A percentile compares a stretch with the other conserved stretches of the same genome.
Evolutionary conservation across 2,113 vertebrate species (phyloP).

Genomic region (Mellivora capensis): DNA sequence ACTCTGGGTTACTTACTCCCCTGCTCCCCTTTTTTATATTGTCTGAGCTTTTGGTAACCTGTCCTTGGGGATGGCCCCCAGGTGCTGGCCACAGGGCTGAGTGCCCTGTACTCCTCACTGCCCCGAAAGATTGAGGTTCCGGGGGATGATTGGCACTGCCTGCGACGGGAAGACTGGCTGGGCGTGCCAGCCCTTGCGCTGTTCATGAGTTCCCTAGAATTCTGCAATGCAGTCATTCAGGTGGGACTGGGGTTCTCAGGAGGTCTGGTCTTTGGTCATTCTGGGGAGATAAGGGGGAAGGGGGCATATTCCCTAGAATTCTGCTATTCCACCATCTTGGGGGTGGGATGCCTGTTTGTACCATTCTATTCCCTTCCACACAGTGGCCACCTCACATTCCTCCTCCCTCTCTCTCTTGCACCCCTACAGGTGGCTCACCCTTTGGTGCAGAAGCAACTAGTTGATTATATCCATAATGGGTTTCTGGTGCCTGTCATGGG

Average conservation of each 20-base stretch:
- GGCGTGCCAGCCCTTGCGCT: constrained; percentile 92
- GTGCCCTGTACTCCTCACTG: constrained; percentile 96
- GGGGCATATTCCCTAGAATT: background rate
- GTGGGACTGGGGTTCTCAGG: constrained; percentile 65
- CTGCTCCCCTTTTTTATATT: background rate
- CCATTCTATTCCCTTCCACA: background rate
- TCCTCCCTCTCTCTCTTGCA: background rate
- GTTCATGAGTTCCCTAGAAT: constrained; percentile 98
- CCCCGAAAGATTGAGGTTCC: constrained; percentile 96
- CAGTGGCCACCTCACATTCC: background rate
- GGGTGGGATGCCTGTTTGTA: background rate
- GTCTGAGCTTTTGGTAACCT: constrained; percentile 54
- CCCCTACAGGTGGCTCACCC: constrained; percentile 89
- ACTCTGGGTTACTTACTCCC: background rate
- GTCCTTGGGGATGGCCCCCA: constrained; percentile 66
- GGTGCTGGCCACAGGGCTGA: constrained; percentile 97
- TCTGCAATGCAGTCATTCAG: constrained; percentile 98
- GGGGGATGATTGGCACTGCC: constrained; percentile 95
- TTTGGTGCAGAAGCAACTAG: constrained; percentile 92
- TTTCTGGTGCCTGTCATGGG: constrained; percentile 97
- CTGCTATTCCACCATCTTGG: background rate
- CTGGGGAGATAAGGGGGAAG: background rate
- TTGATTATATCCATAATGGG: constrained; percentile 96
- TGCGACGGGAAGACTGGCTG: constrained; percentile 95
- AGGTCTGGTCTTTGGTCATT: background rate